Evolutionary conservation across 1,140 invertebrate genomes (phyloP), one percentile per base, ranked within the genome.

Genomic region (Heliconius melpomene): DNA sequence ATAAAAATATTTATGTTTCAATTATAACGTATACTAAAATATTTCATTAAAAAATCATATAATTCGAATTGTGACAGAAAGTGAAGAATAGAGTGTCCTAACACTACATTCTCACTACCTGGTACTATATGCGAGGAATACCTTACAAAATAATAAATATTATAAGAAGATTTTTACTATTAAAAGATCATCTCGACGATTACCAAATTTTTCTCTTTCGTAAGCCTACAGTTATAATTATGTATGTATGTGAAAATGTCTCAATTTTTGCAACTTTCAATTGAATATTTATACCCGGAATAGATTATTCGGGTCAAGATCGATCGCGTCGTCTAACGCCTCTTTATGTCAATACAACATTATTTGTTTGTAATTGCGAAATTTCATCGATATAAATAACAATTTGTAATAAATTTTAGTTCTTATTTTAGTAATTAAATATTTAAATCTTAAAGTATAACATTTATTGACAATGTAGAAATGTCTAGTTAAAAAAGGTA

Each of bases 301-400:
- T 36, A 26, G 26, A 16, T 66, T 29, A n/a, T 66, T 40, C 20
- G 36, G 78, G 78, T 71, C 78, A 79, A 79, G 78, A 79, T 38
- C 78, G 29, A 26, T 57, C 38, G 23, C 74, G 26, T 79, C 78
- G 74, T 79, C 26, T 11, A n/a, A 7, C 54, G 54, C 16, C 18
- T 18, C 18, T 60, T 13, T 29, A 66, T 29, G 60, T 66, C 11
- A 66, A 66, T 66, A 29, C 5, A 29, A 26, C 5, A 66, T 66
- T 11, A 29, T 29, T 66, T 29, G 60, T 29, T 29, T 66, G n/a
- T 60, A 60, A 16, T 60, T 60, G 8, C 2, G 3, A 7, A 29
- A 66, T 29, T 9, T 2, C 6, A 66, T 5, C 11, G 26, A 23
- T 29, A 11, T 13, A 16, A 29, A 13, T 29, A 26, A 16, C 11